Evolutionary conservation across 2,113 vertebrate genomes (phyloP).

Genomic region (Paramisgurnus dabryanus): DNA sequence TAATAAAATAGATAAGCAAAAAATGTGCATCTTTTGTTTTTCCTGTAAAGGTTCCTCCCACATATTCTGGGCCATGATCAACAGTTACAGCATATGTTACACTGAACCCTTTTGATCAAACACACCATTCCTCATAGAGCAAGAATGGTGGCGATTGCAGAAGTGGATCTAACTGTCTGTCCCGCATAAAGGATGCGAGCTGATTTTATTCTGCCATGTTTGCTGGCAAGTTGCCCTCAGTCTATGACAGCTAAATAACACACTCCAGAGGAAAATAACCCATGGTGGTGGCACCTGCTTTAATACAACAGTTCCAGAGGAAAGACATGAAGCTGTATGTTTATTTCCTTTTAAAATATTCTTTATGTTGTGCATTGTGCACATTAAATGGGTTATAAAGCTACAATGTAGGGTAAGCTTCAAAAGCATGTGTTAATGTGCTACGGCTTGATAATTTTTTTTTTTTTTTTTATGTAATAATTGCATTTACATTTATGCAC

Average conservation of each 20-base stretch:
- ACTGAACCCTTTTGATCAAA: background rate
- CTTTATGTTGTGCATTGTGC: background rate
- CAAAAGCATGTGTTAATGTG: too few species aligned
- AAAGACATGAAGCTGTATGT: background rate
- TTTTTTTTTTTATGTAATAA: too few species aligned
- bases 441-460: too few species aligned
- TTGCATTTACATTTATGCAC: too few species aligned
- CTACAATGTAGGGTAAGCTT: too few species aligned
- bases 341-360: background rate
- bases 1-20: background rate
- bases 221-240: conserved; percentile 72
- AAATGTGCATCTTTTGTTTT: conserved; percentile 46
- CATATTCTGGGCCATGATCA: background rate
- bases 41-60: background rate
- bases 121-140: conserved; percentile 6
- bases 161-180: conserved; percentile 39
- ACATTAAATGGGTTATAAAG: too few species aligned
- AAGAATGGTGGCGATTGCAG: background rate
- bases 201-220: conserved; percentile 73
- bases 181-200: conserved; percentile 44
- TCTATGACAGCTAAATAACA: conserved; percentile 77
- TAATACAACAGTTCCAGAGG: conserved; percentile 52
- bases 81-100: background rate
- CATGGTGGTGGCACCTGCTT: conserved; percentile 52
- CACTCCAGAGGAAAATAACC: conserved; percentile 73